Percentiles rank a stretch among this genome's conserved stretches.
These are phyloP conservation scores for Musca domestica DNA, from an alignment of 1,140 invertebrate genomes.

Conservation along the genomic window DNA sequence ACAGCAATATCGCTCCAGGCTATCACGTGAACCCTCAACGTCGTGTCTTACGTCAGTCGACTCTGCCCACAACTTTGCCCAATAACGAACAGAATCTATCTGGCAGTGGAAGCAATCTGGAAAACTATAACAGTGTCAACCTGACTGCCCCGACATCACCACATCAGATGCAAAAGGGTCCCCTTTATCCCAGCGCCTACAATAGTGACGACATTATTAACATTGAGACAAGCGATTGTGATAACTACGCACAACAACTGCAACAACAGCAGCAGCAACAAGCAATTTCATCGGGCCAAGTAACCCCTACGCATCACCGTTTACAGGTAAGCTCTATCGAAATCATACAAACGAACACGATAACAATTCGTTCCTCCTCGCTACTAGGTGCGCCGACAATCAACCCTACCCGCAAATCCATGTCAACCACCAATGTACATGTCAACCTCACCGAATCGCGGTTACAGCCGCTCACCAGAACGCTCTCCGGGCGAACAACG, in stretches of 20 bases:
- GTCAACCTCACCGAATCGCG: conserved; percentile 51
- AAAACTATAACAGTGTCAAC: conserved; percentile 48
- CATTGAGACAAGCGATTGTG: conserved; percentile 46
- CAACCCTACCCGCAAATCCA: conserved; percentile 49
- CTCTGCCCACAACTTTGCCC: conserved; percentile 41
- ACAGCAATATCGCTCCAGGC: conserved; percentile 23
- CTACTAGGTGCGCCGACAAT: conserved; percentile 48
- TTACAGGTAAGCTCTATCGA: conserved; percentile 30
- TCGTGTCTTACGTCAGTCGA: conserved; percentile 51
- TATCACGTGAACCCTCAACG: conserved; percentile 43
- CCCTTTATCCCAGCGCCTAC: conserved; percentile 50
- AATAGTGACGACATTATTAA: conserved; percentile 51
- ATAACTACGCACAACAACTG: conserved; percentile 44
- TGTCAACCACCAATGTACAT: conserved; percentile 45
- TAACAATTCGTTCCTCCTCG: not conserved
- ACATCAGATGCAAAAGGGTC: conserved; percentile 48
- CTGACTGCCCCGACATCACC: conserved; percentile 51
- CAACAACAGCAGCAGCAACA: conserved; percentile 26
- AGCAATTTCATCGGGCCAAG: conserved; percentile 1
- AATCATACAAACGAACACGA: not conserved
- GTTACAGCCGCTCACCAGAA: conserved; percentile 51
- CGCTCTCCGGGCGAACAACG: conserved; percentile 48
- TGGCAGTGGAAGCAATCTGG: conserved; percentile 45
- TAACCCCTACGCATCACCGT: conserved; percentile 37
- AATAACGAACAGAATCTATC: conserved; percentile 46